A percentile compares a stretch with the other conserved stretches of the same genome.
phyloP scores from a whole-genome alignment of 2,797 vertebrate genomes.

The Euphonia xanthogaster region DNA sequence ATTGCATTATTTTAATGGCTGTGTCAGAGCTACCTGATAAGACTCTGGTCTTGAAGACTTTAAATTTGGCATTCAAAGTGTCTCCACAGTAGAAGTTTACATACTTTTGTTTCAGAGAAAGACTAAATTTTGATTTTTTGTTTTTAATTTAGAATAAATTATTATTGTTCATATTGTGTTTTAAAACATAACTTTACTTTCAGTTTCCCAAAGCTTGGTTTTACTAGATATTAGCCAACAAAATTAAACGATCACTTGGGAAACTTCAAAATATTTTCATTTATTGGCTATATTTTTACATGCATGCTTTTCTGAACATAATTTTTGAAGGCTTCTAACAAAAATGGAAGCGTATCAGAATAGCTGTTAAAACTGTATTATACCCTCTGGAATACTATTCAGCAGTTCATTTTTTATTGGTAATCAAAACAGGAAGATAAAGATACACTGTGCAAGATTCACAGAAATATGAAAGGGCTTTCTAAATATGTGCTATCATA shows the following conservation, averaged over 20 bases:
- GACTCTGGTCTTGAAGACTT: not conserved
- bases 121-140: not conserved
- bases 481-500: not conserved
- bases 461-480: not conserved
- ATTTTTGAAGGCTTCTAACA: not conserved
- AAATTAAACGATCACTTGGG: not conserved
- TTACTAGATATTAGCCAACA: not conserved
- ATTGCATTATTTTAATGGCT: not conserved
- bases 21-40: not conserved
- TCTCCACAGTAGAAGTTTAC: not conserved
- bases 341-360: not conserved
- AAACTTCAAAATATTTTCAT: not conserved
- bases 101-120: not conserved
- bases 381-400: not conserved
- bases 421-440: not conserved
- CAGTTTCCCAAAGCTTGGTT: not conserved
- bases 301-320: not conserved
- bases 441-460: not conserved
- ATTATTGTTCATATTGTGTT: not conserved
- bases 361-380: not conserved
- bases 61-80: not conserved
- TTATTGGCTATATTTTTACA: not conserved
- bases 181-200: not conserved
- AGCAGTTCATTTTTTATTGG: not conserved
- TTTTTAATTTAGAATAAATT: not conserved